These are phyloP conservation scores for Porites lutea DNA, from an alignment of 64 coral and sea anemone genomes.

Conservation along the genomic window DNA sequence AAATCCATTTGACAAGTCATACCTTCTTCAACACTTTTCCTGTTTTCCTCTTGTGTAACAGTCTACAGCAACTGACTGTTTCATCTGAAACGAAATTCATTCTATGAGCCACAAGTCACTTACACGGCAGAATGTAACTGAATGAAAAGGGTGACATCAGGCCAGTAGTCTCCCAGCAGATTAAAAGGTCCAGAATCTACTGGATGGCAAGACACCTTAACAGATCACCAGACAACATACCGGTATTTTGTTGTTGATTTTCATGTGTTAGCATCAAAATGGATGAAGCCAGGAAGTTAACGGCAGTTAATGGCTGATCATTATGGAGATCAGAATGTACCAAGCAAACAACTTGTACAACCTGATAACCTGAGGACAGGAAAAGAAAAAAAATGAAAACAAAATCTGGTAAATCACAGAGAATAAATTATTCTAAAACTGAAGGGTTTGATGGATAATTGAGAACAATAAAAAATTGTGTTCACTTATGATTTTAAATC, in stretches of 20 bases:
- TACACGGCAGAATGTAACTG: no score
- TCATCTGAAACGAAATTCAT: conserved; percentile 5
- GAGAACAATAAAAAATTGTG: no score
- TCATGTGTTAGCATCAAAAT: conserved; percentile 1
- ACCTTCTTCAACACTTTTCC: conserved; percentile 80
- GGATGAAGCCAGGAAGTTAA: conserved; percentile 68
- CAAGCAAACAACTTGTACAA: conserved; percentile 62
- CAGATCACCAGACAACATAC: background rate
- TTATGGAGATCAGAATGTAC: conserved; percentile 82
- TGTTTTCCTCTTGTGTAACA: conserved; percentile 62
- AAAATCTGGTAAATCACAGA: no score
- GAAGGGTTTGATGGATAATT: no score
- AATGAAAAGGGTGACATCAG: no score
- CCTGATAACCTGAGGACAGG: conserved; percentile 43
- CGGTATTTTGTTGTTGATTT: background rate
- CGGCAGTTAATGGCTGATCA: conserved; percentile 27
- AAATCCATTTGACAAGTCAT: background rate
- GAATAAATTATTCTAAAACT: no score
- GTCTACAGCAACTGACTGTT: conserved; percentile 44
- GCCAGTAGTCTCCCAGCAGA: no score
- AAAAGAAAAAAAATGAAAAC: background rate
- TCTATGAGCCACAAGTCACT: no score
- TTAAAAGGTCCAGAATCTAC: no score
- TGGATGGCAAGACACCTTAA: background rate
- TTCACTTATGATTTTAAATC: no score